Percentiles rank a stretch among this genome's conserved stretches.
Conservation (phyloP, 2,888 invertebrate genomes). For the Baronia brevicornis region DNA sequence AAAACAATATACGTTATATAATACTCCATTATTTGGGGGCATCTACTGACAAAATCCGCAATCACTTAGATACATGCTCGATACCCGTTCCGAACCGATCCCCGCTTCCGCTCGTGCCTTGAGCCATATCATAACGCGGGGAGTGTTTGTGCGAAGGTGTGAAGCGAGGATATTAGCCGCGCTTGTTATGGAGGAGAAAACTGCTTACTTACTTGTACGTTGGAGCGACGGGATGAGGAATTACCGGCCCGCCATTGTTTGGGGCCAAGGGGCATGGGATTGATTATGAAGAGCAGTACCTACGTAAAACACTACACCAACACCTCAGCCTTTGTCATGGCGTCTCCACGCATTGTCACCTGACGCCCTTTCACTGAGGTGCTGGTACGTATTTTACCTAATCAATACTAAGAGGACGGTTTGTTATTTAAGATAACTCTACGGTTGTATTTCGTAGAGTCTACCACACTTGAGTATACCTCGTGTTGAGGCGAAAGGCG, state of each 20-base stretch:
- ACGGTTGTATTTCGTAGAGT: too few species aligned
- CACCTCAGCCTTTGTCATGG: constrained; percentile 11
- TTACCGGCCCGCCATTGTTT: constrained; percentile 10
- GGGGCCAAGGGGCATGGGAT: constrained; percentile 14
- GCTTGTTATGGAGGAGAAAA: constrained; percentile 16
- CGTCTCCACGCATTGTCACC: constrained; percentile 1
- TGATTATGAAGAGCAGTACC: constrained; percentile 9
- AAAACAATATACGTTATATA: too few species aligned
- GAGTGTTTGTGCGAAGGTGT: constrained; percentile 29
- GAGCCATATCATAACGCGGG: constrained; percentile 17
- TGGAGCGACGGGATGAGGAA: constrained; percentile 11
- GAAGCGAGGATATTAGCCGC: constrained; percentile 23
- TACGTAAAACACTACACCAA: constrained; percentile 6
- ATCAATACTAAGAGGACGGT: too few species aligned
- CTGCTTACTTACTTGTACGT: constrained; percentile 13
- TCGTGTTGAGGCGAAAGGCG: too few species aligned
- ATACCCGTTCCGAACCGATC: background rate
- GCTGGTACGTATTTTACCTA: too few species aligned
- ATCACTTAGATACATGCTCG: background rate
- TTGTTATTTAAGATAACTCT: too few species aligned
- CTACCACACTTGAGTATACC: too few species aligned
- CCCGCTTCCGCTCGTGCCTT: constrained; percentile 15
- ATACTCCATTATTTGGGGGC: too few species aligned
- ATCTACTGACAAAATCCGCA: too few species aligned
- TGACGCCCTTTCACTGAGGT: too few species aligned